Conservation (phyloP, 2,888 invertebrate species). For the Trichopoda pennipes region DNA sequence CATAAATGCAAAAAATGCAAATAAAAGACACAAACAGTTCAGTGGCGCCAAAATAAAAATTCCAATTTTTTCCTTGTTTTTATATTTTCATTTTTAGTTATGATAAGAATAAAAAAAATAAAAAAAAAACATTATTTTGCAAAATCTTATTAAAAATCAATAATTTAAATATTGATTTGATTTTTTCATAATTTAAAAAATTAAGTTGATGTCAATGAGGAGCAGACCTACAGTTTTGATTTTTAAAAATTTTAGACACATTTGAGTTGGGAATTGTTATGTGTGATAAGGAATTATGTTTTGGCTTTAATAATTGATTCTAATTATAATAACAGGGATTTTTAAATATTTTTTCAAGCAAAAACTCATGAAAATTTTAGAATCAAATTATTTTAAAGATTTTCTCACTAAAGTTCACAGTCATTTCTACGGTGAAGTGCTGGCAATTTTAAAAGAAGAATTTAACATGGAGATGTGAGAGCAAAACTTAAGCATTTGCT, state of each 20-base stretch:
- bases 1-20: constrained; percentile 55
- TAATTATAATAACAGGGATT: no score
- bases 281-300: no score
- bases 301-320: no score
- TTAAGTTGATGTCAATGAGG: constrained; percentile 20
- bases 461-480: no score
- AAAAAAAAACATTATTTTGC: constrained; percentile 20
- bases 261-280: not conserved
- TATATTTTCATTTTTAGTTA: constrained; percentile 3
- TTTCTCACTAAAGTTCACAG: no score
- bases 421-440: no score
- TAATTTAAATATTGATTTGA: constrained; percentile 6
- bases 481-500: no score
- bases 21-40: constrained; percentile 58
- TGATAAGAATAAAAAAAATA: constrained; percentile 12
- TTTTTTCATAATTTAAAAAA: constrained; percentile 15
- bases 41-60: constrained; percentile 62
- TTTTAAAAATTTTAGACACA: not conserved
- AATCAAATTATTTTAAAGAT: no score
- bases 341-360: no score
- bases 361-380: no score
- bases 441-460: no score
- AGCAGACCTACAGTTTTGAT: constrained; percentile 11
- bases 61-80: constrained; percentile 3
- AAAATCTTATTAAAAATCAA: constrained; percentile 26